phyloP scores from a whole-genome alignment of 2,113 vertebrate genomes.

The Ammodramus savannarum region DNA sequence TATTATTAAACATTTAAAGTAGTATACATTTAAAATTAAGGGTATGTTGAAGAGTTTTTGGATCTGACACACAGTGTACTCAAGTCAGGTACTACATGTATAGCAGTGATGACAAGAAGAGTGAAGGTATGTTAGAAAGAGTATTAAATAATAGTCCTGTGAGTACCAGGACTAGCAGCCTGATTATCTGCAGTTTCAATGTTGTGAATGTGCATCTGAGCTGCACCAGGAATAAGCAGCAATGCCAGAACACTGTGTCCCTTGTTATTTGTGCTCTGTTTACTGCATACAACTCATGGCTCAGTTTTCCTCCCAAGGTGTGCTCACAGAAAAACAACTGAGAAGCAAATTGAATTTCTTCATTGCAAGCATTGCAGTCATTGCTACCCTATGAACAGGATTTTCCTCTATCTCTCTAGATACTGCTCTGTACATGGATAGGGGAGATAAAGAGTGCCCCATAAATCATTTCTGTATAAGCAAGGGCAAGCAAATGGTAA shows the following conservation, averaged over 20 bases:
- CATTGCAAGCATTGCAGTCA: background rate
- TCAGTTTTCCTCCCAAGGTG: background rate
- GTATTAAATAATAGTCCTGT: background rate
- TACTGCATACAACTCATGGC: background rate
- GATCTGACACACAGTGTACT: background rate
- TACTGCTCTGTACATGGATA: background rate
- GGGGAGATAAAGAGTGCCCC: background rate
- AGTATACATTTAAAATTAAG: background rate
- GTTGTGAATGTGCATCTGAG: background rate
- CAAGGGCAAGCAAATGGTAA: background rate
- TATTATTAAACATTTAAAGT: background rate
- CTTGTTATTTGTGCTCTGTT: background rate
- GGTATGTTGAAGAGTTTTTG: background rate
- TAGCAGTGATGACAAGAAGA: background rate
- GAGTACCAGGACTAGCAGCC: background rate
- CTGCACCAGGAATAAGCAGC: background rate
- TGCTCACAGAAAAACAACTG: background rate
- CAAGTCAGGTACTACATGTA: background rate
- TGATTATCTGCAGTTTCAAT: background rate
- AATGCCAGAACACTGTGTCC: background rate
- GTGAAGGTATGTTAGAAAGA: background rate
- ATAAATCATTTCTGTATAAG: background rate
- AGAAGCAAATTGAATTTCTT: background rate
- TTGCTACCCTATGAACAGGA: accelerated
- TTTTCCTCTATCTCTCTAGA: background rate